phyloP scores from a whole-genome alignment of 2,113 vertebrate genomes.

The Spermophilus dauricus region DNA sequence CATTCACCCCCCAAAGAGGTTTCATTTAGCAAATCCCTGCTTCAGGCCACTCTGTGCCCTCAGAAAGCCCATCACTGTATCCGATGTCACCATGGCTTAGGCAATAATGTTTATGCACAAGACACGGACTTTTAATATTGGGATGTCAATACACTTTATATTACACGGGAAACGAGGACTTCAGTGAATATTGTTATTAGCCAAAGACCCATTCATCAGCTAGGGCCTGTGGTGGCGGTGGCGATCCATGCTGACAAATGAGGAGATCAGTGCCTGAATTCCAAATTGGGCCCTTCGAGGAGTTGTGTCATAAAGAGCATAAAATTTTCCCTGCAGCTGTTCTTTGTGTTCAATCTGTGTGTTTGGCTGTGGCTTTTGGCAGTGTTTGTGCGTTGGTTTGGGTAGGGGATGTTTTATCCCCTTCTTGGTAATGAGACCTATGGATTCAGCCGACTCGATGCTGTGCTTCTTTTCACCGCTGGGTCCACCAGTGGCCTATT shows the following conservation, averaged over 20 bases:
- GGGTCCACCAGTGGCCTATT: constrained; percentile 69
- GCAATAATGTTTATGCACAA: background rate
- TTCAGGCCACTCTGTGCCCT: background rate
- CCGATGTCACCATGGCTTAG: background rate
- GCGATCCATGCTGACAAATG: constrained; percentile 54
- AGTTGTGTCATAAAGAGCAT: constrained; percentile 71
- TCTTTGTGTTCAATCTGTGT: constrained; percentile 77
- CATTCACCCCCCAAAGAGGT: background rate
- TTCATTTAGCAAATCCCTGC: background rate
- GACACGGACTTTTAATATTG: background rate
- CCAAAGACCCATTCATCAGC: constrained; percentile 62
- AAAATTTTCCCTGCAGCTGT: constrained; percentile 78
- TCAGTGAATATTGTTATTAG: constrained; percentile 75
- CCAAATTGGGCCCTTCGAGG: constrained; percentile 73
- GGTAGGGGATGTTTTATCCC: constrained; percentile 75
- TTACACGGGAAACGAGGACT: constrained; percentile 9
- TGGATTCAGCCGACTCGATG: constrained; percentile 69
- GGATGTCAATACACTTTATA: constrained; percentile 48
- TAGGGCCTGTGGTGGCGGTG: constrained; percentile 42
- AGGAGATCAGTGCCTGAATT: constrained; percentile 74
- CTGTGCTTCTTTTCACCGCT: constrained; percentile 72
- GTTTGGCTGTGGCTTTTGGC: constrained; percentile 82
- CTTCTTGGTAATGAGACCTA: constrained; percentile 75
- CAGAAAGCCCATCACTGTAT: background rate
- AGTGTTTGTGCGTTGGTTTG: constrained; percentile 58